phyloP scores from a whole-genome alignment of 2,888 invertebrate genomes.

The Cistogaster globosa region DNA sequence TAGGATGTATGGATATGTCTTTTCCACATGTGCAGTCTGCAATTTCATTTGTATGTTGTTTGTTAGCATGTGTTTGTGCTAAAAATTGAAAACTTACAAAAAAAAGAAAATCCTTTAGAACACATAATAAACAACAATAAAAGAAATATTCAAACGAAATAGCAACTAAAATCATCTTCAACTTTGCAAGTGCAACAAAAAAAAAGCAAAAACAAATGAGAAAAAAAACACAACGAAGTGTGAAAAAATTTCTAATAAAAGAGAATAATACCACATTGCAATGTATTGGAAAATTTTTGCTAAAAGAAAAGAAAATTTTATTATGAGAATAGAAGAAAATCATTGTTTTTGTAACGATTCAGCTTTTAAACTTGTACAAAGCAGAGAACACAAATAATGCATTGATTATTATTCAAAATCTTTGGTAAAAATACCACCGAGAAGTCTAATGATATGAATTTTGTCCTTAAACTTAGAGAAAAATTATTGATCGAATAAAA shows the following conservation, averaged over 20 bases:
- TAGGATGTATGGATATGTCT: neutral
- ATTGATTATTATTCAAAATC: neutral
- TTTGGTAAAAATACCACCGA: neutral
- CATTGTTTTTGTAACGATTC: slow-evolving; percentile 1
- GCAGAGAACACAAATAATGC: slow-evolving; percentile 6
- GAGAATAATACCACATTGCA: slow-evolving; percentile 38
- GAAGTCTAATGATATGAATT: too few relatives aligned
- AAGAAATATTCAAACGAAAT: slow-evolving; percentile 19
- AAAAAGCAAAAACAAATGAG: slow-evolving; percentile 18
- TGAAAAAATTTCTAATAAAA: slow-evolving; percentile 60
- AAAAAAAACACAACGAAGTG: slow-evolving; percentile 58
- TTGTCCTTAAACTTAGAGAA: too few relatives aligned
- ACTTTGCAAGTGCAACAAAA: neutral
- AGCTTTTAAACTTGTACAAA: neutral
- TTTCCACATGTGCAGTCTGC: neutral
- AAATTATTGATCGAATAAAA: too few relatives aligned
- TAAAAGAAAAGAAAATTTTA: neutral
- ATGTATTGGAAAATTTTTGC: neutral
- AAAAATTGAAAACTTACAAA: slow-evolving; percentile 17
- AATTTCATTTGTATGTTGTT: neutral
- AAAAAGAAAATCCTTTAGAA: slow-evolving; percentile 31
- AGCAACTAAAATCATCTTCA: slow-evolving; percentile 19
- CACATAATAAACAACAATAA: neutral
- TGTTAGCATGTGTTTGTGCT: neutral
- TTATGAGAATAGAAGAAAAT: neutral